Percentiles rank a stretch among this genome's conserved stretches.
These are phyloP conservation scores for Brenthis ino DNA, from an alignment of 2,888 invertebrate species.

Conservation along the genomic window DNA sequence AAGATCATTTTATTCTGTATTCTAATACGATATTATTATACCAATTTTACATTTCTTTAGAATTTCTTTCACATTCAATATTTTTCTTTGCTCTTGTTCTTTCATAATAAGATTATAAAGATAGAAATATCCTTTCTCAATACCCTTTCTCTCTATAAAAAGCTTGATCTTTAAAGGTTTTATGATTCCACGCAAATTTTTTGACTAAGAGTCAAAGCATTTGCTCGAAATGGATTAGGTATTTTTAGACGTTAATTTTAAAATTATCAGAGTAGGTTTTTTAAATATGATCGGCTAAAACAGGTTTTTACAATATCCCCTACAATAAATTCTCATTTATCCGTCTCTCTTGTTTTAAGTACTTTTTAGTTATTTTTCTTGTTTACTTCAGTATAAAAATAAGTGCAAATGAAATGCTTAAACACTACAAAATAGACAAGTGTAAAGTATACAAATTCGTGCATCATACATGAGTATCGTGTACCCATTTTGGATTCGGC, in stretches of 20 bases:
- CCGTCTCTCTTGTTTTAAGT: too few relatives aligned
- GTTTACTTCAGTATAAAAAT: too few relatives aligned
- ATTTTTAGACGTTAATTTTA: conserved; percentile 2
- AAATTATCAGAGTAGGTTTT: background rate
- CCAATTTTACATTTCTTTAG: background rate
- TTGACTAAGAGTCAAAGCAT: conserved; percentile 5
- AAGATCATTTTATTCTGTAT: too few relatives aligned
- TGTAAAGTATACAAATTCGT: too few relatives aligned
- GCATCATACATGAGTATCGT: too few relatives aligned
- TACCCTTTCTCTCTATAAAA: background rate
- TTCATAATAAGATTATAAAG: conserved; percentile 3
- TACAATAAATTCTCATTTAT: too few relatives aligned
- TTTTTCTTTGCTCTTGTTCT: conserved; percentile 4
- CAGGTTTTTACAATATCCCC: too few relatives aligned
- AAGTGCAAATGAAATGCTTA: too few relatives aligned
- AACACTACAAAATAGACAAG: too few relatives aligned
- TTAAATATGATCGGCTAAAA: background rate
- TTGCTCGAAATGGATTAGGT: background rate
- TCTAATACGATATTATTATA: background rate
- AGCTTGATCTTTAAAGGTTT: conserved; percentile 10
- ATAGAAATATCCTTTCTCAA: background rate
- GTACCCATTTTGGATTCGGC: too few relatives aligned
- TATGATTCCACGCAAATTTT: conserved; percentile 8
- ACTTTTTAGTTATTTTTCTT: too few relatives aligned
- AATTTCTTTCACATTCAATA: background rate